phyloP scores from a whole-genome alignment of 2,888 invertebrate genomes.

The Liodrosophila aerea region DNA sequence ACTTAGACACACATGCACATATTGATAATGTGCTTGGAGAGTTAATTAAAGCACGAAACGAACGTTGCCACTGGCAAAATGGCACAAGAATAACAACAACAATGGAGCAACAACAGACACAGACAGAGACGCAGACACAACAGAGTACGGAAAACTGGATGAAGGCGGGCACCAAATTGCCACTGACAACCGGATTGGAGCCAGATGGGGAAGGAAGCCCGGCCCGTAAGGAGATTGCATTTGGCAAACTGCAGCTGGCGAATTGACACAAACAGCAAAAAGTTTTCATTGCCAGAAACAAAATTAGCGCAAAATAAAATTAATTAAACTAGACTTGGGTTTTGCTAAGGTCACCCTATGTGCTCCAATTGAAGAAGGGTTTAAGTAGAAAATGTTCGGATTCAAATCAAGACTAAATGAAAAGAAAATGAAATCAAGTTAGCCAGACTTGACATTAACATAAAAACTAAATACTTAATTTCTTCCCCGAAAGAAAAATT shows the following conservation, averaged over 20 bases:
- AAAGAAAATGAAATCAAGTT: too few species aligned
- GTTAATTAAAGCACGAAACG: constrained; percentile 57
- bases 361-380: too few species aligned
- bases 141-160: not conserved
- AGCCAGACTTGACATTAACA: too few species aligned
- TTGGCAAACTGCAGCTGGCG: constrained; percentile 1
- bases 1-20: constrained; percentile 6
- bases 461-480: too few species aligned
- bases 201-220: not conserved
- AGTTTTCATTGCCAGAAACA: constrained; percentile 3
- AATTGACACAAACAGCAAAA: not conserved
- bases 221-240: not conserved
- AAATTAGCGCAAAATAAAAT: constrained; percentile 2
- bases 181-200: constrained; percentile 11
- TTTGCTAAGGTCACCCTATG: too few species aligned
- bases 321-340: not conserved
- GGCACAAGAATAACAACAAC: constrained; percentile 4
- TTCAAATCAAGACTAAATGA: too few species aligned
- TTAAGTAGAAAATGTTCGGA: too few species aligned
- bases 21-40: constrained; percentile 42
- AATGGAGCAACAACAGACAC: constrained; percentile 1
- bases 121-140: not conserved
- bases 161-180: constrained; percentile 14
- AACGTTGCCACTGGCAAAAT: constrained; percentile 19
- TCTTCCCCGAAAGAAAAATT: too few species aligned